These are phyloP conservation scores for Acronicta alni DNA, from an alignment of 2,888 invertebrate species.

Conservation along the genomic window DNA sequence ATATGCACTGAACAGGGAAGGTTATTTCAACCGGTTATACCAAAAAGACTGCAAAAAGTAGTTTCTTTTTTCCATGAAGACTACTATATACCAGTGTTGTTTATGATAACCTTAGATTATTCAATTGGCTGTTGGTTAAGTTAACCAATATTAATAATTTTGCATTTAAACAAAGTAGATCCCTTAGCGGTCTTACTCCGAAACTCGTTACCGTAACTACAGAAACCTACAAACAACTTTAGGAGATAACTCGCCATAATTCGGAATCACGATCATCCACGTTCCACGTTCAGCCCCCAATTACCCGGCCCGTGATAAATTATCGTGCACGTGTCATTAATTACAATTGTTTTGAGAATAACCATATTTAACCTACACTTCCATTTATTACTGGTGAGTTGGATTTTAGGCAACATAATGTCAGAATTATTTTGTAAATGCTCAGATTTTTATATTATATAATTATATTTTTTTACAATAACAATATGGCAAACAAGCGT, in stretches of 20 bases:
- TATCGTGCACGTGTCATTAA: slow-evolving; percentile 60
- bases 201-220: slow-evolving; percentile 17
- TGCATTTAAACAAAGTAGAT: not conserved
- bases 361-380: slow-evolving; percentile 28
- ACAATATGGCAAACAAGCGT: too few relatives aligned
- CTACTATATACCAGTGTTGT: too few relatives aligned
- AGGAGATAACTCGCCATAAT: slow-evolving; percentile 44
- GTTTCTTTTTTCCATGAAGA: too few relatives aligned
- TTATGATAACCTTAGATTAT: not conserved
- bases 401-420: slow-evolving; percentile 8
- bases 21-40: not conserved
- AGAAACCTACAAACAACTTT: slow-evolving; percentile 19
- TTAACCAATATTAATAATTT: slow-evolving; percentile 13
- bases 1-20: too few relatives aligned
- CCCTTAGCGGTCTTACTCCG: not conserved
- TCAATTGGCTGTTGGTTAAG: not conserved
- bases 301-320: slow-evolving; percentile 55
- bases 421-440: slow-evolving; percentile 5
- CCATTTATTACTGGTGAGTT: slow-evolving; percentile 6
- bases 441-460: slow-evolving; percentile 14
- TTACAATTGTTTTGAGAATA: slow-evolving; percentile 58
- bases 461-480: slow-evolving; percentile 22
- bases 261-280: slow-evolving; percentile 35
- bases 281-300: slow-evolving; percentile 39
- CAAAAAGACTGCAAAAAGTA: too few relatives aligned